Conservation (phyloP, 2,888 invertebrate species). For the Poecilus cupreus region DNA sequence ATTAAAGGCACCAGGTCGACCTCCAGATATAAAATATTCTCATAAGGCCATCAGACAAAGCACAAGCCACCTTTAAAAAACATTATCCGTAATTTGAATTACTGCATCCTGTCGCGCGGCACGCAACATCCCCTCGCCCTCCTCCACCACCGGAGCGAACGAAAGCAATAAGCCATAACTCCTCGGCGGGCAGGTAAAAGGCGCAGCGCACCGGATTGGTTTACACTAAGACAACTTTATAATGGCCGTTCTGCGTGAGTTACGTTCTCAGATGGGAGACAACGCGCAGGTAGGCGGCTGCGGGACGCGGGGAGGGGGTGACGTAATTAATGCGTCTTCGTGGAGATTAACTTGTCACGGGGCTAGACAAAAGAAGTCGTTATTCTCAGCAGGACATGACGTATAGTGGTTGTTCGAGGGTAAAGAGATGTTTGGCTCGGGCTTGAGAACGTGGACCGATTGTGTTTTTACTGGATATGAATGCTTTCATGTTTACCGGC, state of each 20-base stretch:
- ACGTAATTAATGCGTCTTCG: slow-evolving; percentile 59
- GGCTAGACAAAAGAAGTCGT: slow-evolving; percentile 61
- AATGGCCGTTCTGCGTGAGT: slow-evolving; percentile 64
- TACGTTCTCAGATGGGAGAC: slow-evolving; percentile 57
- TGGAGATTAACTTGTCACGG: slow-evolving; percentile 61
- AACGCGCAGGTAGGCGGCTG: slow-evolving; percentile 42
- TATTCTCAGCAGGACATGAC: slow-evolving; percentile 59
- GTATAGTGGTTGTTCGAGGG: slow-evolving; percentile 28
- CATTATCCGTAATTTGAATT: slow-evolving; percentile 32
- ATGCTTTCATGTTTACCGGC: slow-evolving; percentile 25
- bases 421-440: not conserved
- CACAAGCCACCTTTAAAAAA: slow-evolving; percentile 28
- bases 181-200: slow-evolving; percentile 61
- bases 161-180: slow-evolving; percentile 66
- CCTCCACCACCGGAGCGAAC: not conserved
- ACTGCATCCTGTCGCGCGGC: slow-evolving; percentile 1
- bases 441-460: not conserved
- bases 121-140: not conserved
- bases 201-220: slow-evolving; percentile 60
- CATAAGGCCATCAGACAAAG: not conserved
- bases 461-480: not conserved
- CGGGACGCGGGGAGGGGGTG: not conserved
- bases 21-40: not conserved
- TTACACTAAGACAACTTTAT: slow-evolving; percentile 64
- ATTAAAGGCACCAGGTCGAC: too few species aligned